These are phyloP conservation scores for Acanthurus tractus DNA, from an alignment of 2,797 vertebrate species.

Conservation along the genomic window DNA sequence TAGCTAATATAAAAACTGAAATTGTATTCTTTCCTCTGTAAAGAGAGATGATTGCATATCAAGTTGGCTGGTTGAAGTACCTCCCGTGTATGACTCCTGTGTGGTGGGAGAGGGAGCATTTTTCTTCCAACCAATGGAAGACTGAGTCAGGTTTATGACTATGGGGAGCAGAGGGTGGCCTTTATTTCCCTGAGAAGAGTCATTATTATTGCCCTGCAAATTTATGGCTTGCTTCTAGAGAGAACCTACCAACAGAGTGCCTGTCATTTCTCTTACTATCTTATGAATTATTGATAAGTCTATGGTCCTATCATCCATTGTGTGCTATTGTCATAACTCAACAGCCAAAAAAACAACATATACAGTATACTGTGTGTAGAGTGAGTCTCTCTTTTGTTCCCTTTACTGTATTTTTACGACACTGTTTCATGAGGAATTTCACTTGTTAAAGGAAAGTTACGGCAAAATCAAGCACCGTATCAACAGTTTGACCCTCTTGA, in stretches of 20 bases:
- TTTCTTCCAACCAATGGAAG: slow-evolving; percentile 85
- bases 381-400: slow-evolving; percentile 53
- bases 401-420: slow-evolving; percentile 54
- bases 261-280: slow-evolving; percentile 85
- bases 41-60: slow-evolving; percentile 84
- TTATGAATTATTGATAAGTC: slow-evolving; percentile 87
- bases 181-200: slow-evolving; percentile 87
- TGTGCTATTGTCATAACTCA: slow-evolving; percentile 77
- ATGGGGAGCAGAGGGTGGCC: slow-evolving; percentile 83
- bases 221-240: slow-evolving; percentile 84
- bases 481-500: slow-evolving; percentile 30
- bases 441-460: slow-evolving; percentile 50
- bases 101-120: slow-evolving; percentile 80
- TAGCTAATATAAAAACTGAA: slow-evolving; percentile 77
- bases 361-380: slow-evolving; percentile 60
- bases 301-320: slow-evolving; percentile 81
- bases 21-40: slow-evolving; percentile 82
- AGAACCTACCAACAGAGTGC: slow-evolving; percentile 82
- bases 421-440: slow-evolving; percentile 49
- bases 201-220: slow-evolving; percentile 86
- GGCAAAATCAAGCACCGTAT: slow-evolving; percentile 1
- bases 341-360: slow-evolving; percentile 66
- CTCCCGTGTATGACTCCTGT: slow-evolving; percentile 80
- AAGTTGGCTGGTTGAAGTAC: slow-evolving; percentile 82
- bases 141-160: slow-evolving; percentile 86